Base-by-base conservation (phyloP, 2,888 invertebrate genomes). In the Blera fallax region DNA sequence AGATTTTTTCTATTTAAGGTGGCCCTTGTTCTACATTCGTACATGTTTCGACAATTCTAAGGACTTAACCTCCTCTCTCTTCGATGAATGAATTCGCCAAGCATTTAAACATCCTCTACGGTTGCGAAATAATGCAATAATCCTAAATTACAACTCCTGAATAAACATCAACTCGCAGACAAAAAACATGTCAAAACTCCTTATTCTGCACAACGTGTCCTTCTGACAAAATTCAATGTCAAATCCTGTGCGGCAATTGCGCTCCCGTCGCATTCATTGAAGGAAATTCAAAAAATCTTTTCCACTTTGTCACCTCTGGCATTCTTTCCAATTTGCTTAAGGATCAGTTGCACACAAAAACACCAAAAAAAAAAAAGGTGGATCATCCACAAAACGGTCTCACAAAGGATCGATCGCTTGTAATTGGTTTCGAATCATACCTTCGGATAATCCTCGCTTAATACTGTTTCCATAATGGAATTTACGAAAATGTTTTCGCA, bases 231-330 rank as follows among this genome's bases (percentile, higher is more conserved):
- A 74, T 73, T 65, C 62, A 52, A 64, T 50, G 18, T 50, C 29
- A 67, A 76, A 67, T 50, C 37, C 43, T 45, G 43, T 58, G 52
- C 56, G 64, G 18, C 16, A 54, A 43, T 24, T n/a, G 43, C 60
- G 52, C 74, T 56, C 34, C 58, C 18, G 8, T 16, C 32, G n/a
- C 8, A 40, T 79, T 64, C 74, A 84, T 69, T 67, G 52, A 80
- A 24, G 43, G 43, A 54, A 54, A 62, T 32, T 6, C 18, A 34
- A 43, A 14, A 16, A 87, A 90, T 90, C 90, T 90, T 90, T 90
- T 90, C 88, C 90, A 90, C 88, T 89, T 88, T 89, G 89, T 90
- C 90, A 90, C 90, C 90, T 90, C 88, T 87, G 65, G 52, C 70
- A 84, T 79, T 79, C 74, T 72, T 79, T 62, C 67, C 76, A 77